Evolutionary conservation across 2,888 invertebrate genomes (phyloP).

Genomic region (Mallateleia sp.): DNA sequence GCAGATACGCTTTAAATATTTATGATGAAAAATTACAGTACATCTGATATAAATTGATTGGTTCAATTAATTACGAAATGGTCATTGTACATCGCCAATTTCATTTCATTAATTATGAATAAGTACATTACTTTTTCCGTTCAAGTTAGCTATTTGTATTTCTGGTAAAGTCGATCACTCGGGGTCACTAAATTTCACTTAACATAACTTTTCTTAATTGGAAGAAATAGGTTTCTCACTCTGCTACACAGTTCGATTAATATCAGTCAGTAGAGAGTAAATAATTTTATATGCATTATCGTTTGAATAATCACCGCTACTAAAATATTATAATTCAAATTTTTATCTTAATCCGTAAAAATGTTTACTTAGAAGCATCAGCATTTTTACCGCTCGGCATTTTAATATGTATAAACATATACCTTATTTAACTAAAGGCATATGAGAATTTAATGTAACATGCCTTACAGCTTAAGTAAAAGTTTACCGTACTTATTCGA

Average conservation of each 20-base stretch:
- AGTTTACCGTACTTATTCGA: constrained; percentile 49
- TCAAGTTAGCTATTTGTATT: constrained; percentile 16
- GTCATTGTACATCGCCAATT: neutral
- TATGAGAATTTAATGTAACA: constrained; percentile 47
- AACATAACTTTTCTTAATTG: constrained; percentile 6
- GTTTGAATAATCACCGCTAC: too few species aligned
- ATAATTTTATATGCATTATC: neutral
- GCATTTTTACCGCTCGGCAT: neutral
- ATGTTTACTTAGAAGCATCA: neutral
- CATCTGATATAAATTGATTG: neutral
- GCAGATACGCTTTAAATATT: neutral
- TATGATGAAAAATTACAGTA: neutral
- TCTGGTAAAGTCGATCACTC: constrained; percentile 14
- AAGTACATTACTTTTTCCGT: neutral
- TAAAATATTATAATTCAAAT: too few species aligned
- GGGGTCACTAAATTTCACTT: constrained; percentile 1
- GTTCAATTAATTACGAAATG: neutral
- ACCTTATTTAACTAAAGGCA: constrained; percentile 16
- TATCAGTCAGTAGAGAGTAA: neutral
- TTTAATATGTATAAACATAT: constrained; percentile 30
- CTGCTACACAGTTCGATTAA: neutral
- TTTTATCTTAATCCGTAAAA: neutral
- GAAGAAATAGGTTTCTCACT: neutral
- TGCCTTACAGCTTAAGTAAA: constrained; percentile 34
- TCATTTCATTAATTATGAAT: constrained; percentile 25